Conservation (phyloP, 2,888 invertebrate genomes). For the Bugulina stolonifera region DNA sequence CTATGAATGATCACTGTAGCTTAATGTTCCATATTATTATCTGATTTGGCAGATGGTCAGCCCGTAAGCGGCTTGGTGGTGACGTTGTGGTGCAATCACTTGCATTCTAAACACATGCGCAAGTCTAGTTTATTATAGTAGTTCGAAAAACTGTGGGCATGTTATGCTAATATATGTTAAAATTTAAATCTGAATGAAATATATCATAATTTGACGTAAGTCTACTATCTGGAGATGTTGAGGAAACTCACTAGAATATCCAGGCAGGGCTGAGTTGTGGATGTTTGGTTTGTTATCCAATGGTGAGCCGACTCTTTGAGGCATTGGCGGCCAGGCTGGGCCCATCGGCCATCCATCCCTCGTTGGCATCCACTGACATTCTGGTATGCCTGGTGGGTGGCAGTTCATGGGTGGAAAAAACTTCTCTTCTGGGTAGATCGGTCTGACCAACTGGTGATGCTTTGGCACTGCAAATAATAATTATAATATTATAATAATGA, state of each 20-base stretch:
- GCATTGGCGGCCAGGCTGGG: neutral
- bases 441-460: neutral
- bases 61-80: neutral
- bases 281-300: constrained; percentile 17
- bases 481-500: no score
- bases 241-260: constrained; percentile 18
- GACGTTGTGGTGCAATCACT: neutral
- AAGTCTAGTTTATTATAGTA: no score
- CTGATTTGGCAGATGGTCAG: neutral
- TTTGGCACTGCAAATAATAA: constrained; percentile 9
- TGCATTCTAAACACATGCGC: no score
- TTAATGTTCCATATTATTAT: neutral
- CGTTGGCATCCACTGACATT: neutral
- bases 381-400: neutral
- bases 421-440: constrained; percentile 14
- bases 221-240: no score
- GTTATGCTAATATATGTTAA: no score
- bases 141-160: no score
- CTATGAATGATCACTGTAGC: neutral
- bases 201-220: no score
- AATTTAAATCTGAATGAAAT: no score
- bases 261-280: constrained; percentile 9
- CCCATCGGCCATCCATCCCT: constrained; percentile 14
- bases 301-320: constrained; percentile 14
- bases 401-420: constrained; percentile 12